Conservation (phyloP, 2,888 invertebrate genomes). For the Cloeon dipterum region DNA sequence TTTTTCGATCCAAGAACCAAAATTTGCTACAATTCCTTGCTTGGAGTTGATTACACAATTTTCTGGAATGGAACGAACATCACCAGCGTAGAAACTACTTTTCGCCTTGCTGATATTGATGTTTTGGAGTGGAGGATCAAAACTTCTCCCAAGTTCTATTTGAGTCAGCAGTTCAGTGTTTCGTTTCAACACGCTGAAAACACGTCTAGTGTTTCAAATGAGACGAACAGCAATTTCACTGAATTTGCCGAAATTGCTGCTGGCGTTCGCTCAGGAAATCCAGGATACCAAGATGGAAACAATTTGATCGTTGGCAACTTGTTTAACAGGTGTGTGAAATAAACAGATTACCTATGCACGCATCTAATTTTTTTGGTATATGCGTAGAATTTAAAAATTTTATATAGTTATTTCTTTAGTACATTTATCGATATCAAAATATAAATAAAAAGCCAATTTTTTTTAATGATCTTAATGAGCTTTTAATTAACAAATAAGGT, state of each 20-base stretch:
- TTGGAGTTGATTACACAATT: constrained; percentile 6
- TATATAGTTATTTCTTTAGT: no score
- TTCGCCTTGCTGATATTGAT: neutral
- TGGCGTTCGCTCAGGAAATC: constrained; percentile 6
- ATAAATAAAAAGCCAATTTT: no score
- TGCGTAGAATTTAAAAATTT: no score
- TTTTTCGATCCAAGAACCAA: constrained; percentile 3
- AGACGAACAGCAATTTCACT: neutral
- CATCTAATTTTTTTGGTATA: neutral
- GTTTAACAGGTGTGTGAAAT: constrained; percentile 5
- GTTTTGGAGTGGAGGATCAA: neutral
- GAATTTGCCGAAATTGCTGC: neutral
- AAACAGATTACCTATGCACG: neutral
- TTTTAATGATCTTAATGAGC: no score
- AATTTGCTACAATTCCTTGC: constrained; percentile 7
- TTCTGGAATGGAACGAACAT: constrained; percentile 6
- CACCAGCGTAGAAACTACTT: neutral
- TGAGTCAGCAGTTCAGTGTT: constrained; percentile 6
- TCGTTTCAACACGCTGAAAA: constrained; percentile 4
- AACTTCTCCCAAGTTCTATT: neutral
- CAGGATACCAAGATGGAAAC: constrained; percentile 6
- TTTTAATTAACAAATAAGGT: no score
- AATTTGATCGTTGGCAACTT: constrained; percentile 4
- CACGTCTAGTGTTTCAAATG: no score
- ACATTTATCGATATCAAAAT: no score